phyloP scores from a whole-genome alignment of 2,113 vertebrate species.

The Ifrita kowaldi region DNA sequence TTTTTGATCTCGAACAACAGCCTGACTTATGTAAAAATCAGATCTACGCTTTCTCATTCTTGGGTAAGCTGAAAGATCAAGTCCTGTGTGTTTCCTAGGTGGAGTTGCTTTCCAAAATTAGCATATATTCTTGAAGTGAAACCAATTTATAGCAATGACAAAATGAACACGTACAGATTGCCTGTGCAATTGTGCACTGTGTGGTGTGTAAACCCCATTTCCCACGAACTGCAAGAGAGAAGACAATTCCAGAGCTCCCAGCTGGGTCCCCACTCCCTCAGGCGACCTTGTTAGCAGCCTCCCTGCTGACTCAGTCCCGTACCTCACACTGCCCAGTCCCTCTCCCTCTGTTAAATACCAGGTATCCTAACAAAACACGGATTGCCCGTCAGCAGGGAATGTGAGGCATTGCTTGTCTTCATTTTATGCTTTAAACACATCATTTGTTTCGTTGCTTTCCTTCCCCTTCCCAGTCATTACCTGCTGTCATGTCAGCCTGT shows the following conservation, averaged over 20 bases:
- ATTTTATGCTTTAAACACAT: constrained; percentile 15
- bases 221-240: fast-evolving
- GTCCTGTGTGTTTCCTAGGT: background rate
- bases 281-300: background rate
- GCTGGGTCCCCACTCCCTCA: background rate
- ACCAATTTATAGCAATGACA: background rate
- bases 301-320: background rate
- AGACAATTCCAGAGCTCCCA: background rate
- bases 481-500: constrained; percentile 10
- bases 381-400: background rate
- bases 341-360: background rate
- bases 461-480: constrained; percentile 3
- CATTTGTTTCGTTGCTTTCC: background rate
- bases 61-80: background rate
- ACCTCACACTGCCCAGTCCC: background rate
- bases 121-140: background rate
- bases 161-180: fast-evolving
- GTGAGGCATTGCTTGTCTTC: background rate
- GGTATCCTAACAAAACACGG: background rate
- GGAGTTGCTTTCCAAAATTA: background rate
- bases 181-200: background rate
- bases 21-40: background rate
- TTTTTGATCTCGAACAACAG: background rate
- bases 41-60: background rate
- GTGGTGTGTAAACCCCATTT: background rate